phyloP scores from a whole-genome alignment of 2,888 invertebrate species.

The Cantharis flavilabris region DNA sequence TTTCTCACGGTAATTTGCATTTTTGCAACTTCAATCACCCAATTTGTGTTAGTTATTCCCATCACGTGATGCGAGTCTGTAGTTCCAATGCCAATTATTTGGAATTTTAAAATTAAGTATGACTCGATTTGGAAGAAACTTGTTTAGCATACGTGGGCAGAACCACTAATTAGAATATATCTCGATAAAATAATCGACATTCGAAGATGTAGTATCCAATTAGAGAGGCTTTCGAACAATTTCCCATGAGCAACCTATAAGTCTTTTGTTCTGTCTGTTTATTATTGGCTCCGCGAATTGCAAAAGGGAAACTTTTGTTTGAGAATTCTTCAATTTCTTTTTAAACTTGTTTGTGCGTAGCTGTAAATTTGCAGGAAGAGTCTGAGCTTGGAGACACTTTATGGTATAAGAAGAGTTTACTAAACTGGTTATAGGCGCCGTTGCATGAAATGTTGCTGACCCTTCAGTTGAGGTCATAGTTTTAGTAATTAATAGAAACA shows the following conservation, averaged over 20 bases:
- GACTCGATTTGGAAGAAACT: slow-evolving; percentile 10
- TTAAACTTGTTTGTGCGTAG: slow-evolving; percentile 9
- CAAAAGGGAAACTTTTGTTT: slow-evolving; percentile 3
- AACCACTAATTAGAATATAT: slow-evolving; percentile 27
- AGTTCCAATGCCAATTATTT: background rate
- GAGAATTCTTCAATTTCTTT: slow-evolving; percentile 13
- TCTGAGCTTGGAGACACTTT: slow-evolving; percentile 7
- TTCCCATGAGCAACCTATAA: slow-evolving; percentile 6
- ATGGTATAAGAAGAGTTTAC: slow-evolving; percentile 13
- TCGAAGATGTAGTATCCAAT: slow-evolving; percentile 30
- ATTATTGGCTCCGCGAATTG: background rate
- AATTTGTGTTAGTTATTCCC: background rate
- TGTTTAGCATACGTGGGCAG: slow-evolving; percentile 25
- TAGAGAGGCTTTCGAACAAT: slow-evolving; percentile 16
- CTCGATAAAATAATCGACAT: slow-evolving; percentile 26
- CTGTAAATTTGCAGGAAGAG: slow-evolving; percentile 27
- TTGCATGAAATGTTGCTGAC: slow-evolving; percentile 27
- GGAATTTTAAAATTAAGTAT: background rate
- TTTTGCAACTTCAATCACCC: background rate
- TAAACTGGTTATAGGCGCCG: slow-evolving; percentile 29
- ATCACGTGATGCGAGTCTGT: background rate
- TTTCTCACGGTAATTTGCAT: background rate
- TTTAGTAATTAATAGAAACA: background rate
- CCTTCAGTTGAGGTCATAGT: slow-evolving; percentile 19
- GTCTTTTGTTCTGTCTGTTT: background rate